phyloP scores from a whole-genome alignment of 23 tunicate species.

The Ascidia mentula region DNA sequence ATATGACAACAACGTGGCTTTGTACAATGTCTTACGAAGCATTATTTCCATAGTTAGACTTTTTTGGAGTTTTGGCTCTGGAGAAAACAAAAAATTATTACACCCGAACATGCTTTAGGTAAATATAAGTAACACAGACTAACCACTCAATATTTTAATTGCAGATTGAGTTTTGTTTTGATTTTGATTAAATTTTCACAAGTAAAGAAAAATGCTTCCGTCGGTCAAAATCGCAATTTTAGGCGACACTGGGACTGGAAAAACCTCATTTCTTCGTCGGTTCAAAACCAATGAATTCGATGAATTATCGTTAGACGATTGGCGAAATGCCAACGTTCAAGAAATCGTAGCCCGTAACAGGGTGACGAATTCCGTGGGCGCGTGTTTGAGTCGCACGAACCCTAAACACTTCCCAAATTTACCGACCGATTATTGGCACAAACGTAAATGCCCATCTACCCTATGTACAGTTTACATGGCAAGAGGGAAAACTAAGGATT shows the following conservation, averaged over 20 bases:
- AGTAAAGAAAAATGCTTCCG: too few relatives aligned
- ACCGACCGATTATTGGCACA: neutral
- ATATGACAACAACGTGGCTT: too few relatives aligned
- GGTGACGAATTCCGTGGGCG: neutral
- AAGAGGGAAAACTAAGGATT: neutral
- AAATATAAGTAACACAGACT: too few relatives aligned
- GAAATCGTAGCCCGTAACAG: neutral
- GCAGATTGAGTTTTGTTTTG: too few relatives aligned
- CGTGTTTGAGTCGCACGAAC: neutral
- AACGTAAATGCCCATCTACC: neutral
- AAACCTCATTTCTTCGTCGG: constrained; percentile 6
- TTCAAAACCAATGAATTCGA: constrained; percentile 20
- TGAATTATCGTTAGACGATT: neutral
- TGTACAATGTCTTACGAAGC: too few relatives aligned
- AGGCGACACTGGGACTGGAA: constrained; percentile 13
- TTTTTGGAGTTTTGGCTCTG: too few relatives aligned
- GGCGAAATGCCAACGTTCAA: neutral
- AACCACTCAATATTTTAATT: too few relatives aligned
- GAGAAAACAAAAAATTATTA: too few relatives aligned
- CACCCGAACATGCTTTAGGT: too few relatives aligned
- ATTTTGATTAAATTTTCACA: too few relatives aligned
- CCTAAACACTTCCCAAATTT: neutral
- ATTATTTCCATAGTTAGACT: too few relatives aligned
- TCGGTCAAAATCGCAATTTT: neutral
- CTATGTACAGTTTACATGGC: neutral